Percentiles rank a stretch among this genome's conserved stretches.
Conservation (phyloP, 2,113 vertebrate species). For the Baryphthengus martii region DNA sequence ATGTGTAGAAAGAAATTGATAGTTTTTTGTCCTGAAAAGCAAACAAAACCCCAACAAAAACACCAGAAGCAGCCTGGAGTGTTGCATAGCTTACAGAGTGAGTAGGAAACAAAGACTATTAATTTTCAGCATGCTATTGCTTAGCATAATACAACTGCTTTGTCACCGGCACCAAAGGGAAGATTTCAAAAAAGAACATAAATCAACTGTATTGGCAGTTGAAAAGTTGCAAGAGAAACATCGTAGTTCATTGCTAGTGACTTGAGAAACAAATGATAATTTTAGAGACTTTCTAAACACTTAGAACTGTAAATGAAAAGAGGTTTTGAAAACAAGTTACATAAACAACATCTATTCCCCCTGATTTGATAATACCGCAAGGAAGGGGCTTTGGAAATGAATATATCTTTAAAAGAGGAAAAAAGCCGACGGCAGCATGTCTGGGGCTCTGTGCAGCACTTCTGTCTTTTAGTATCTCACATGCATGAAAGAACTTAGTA, state of each 20-base stretch:
- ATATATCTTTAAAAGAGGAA: not conserved
- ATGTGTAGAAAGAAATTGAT: not conserved
- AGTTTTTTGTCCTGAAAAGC: not conserved
- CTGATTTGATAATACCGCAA: conserved; percentile 18
- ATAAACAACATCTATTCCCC: conserved; percentile 42
- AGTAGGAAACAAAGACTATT: conserved; percentile 36
- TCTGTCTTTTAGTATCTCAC: not conserved
- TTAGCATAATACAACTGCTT: conserved; percentile 32
- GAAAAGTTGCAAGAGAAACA: conserved; percentile 53
- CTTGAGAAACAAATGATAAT: conserved; percentile 55
- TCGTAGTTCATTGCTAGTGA: conserved; percentile 14
- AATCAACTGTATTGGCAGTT: conserved; percentile 46
- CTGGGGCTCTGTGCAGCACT: not conserved
- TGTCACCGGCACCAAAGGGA: not conserved
- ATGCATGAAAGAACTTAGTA: not conserved
- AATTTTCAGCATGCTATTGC: conserved; percentile 42
- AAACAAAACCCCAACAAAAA: not conserved
- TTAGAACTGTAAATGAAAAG: conserved; percentile 64
- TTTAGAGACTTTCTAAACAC: conserved; percentile 49
- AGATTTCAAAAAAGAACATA: conserved; percentile 20
- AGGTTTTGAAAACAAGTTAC: conserved; percentile 45
- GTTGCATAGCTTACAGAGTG: not conserved
- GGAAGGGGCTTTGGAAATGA: not conserved
- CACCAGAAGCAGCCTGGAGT: not conserved
- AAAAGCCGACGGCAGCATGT: conserved; percentile 36